phyloP scores from a whole-genome alignment of 2,888 invertebrate genomes.

The Drosophila demipolita region DNA sequence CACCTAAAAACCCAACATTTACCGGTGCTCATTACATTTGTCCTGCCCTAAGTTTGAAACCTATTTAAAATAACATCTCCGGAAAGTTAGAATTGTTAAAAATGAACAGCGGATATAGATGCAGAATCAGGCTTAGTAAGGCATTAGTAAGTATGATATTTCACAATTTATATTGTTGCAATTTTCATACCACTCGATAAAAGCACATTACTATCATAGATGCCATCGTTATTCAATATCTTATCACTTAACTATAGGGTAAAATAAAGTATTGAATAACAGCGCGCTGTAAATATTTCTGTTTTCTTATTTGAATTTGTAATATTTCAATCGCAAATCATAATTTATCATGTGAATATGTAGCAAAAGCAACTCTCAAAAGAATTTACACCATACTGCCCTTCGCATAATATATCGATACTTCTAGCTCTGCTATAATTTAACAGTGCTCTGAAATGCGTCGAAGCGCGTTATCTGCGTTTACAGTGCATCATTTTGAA shows the following conservation, averaged over 20 bases:
- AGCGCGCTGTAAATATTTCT: background rate
- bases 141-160: background rate
- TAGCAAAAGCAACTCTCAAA: background rate
- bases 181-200: background rate
- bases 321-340: background rate
- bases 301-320: background rate
- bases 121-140: background rate
- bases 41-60: background rate
- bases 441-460: slow-evolving; percentile 17
- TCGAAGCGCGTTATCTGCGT: background rate
- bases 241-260: background rate
- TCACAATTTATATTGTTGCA: background rate
- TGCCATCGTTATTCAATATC: background rate
- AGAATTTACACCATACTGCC: background rate
- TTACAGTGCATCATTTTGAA: slow-evolving; percentile 17
- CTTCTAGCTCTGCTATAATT: background rate
- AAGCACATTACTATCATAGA: background rate
- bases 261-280: background rate
- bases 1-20: background rate
- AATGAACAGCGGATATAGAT: slow-evolving; percentile 1
- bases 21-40: background rate
- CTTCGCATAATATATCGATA: slow-evolving; percentile 4
- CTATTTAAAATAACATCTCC: background rate
- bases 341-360: background rate
- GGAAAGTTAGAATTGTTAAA: background rate